Percentiles rank a stretch among this genome's conserved stretches.
Conservation (phyloP, 2,888 invertebrate genomes). For the Agrochola macilenta region DNA sequence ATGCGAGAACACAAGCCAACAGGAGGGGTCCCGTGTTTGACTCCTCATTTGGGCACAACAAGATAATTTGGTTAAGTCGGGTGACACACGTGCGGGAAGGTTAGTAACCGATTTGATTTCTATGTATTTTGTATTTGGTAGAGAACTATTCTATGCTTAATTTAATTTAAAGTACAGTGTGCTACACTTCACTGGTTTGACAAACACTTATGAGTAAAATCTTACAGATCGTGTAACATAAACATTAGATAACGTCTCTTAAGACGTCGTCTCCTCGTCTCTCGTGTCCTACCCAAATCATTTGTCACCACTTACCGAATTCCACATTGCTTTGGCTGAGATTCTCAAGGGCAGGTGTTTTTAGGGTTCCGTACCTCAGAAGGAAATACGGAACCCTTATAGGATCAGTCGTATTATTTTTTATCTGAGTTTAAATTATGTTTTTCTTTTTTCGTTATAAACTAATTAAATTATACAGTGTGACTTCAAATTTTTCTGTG, state of each 20-base stretch:
- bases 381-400: too few species aligned
- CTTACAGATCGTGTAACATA: neutral
- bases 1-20: conserved; percentile 76
- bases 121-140: neutral
- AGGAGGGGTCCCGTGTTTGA: conserved; percentile 76
- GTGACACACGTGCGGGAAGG: conserved; percentile 52
- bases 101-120: neutral
- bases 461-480: too few species aligned
- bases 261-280: too few species aligned
- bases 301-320: neutral
- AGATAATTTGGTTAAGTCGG: conserved; percentile 72
- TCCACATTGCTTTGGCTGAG: neutral
- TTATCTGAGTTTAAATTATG: too few species aligned
- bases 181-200: too few species aligned
- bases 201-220: neutral
- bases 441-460: too few species aligned
- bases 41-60: conserved; percentile 78
- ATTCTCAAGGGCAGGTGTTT: neutral
- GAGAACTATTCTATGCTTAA: neutral
- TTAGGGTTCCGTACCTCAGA: too few species aligned
- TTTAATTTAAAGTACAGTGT: too few species aligned
- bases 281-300: neutral
- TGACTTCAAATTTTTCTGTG: too few species aligned
- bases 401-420: too few species aligned
- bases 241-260: neutral